Conservation (phyloP, 2,888 invertebrate genomes). For the Tetropium fuscum region DNA sequence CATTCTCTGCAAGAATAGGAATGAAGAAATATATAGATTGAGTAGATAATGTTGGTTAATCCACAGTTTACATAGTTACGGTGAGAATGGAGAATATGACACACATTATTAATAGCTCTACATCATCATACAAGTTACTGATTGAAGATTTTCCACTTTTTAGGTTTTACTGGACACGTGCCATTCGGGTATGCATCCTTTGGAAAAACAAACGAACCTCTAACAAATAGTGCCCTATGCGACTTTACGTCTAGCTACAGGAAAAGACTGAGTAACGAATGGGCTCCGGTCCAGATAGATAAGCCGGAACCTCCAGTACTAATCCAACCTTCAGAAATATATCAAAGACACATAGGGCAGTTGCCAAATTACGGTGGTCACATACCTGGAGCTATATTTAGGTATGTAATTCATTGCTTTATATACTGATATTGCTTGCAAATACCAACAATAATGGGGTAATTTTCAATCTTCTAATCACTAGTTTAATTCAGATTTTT, state of each 20-base stretch:
- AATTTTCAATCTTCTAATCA: no score
- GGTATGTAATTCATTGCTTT: constrained; percentile 64
- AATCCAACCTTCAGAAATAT: constrained; percentile 73
- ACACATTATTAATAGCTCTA: no score
- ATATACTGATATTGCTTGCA: no score
- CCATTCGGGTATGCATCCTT: constrained; percentile 76
- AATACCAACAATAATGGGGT: no score
- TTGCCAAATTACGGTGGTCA: constrained; percentile 84
- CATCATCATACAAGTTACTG: no score
- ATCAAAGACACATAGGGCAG: constrained; percentile 80
- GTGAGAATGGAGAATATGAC: no score
- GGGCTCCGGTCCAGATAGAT: constrained; percentile 76
- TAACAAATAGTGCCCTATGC: constrained; percentile 78
- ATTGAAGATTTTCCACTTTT: constrained; percentile 33
- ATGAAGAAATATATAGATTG: no score
- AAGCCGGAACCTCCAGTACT: constrained; percentile 67
- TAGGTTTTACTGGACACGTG: constrained; percentile 76
- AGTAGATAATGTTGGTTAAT: no score
- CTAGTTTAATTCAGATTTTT: no score
- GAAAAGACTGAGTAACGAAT: constrained; percentile 77
- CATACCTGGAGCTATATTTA: constrained; percentile 79
- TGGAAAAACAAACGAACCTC: constrained; percentile 73
- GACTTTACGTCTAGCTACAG: constrained; percentile 83
- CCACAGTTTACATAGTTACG: no score
- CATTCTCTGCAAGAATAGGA: no score